Conservation (phyloP, 1,140 invertebrate genomes). For the Arctopsyche grandis region DNA sequence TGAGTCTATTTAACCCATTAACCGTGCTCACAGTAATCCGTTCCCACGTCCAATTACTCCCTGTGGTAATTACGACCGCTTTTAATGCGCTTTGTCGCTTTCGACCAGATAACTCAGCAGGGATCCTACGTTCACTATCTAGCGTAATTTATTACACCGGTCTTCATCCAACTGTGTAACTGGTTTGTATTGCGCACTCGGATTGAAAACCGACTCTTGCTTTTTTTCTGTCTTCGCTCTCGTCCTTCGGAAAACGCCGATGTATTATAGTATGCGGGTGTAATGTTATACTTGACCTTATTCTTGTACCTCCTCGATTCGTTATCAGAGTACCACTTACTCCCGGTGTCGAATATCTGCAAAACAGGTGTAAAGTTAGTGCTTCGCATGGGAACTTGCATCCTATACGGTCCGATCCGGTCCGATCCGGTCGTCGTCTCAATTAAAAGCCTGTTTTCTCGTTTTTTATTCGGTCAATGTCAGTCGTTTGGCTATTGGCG, state of each 20-base stretch:
- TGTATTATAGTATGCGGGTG: too few species aligned
- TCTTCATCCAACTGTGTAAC: not conserved
- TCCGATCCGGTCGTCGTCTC: not conserved
- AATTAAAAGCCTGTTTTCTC: slow-evolving; percentile 8
- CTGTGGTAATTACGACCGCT: not conserved
- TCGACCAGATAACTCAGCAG: not conserved
- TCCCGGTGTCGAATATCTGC: not conserved
- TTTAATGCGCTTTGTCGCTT: not conserved
- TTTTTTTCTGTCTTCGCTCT: slow-evolving; percentile 5
- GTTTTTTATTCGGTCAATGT: not conserved
- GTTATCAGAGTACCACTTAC: not conserved
- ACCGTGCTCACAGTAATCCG: too few species aligned
- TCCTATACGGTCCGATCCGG: not conserved
- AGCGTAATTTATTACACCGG: slow-evolving; percentile 3
- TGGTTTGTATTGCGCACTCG: slow-evolving; percentile 26
- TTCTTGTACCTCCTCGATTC: not conserved
- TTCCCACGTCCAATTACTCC: too few species aligned
- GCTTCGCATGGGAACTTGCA: not conserved
- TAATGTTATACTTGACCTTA: too few species aligned
- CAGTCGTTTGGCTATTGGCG: not conserved
- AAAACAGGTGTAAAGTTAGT: slow-evolving; percentile 11
- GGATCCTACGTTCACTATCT: slow-evolving; percentile 22
- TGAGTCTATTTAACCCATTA: too few species aligned
- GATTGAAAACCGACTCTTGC: not conserved
- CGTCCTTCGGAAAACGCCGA: too few species aligned